Base-by-base conservation (phyloP, 1,140 invertebrate species). In the Neodiprion lecontei region DNA sequence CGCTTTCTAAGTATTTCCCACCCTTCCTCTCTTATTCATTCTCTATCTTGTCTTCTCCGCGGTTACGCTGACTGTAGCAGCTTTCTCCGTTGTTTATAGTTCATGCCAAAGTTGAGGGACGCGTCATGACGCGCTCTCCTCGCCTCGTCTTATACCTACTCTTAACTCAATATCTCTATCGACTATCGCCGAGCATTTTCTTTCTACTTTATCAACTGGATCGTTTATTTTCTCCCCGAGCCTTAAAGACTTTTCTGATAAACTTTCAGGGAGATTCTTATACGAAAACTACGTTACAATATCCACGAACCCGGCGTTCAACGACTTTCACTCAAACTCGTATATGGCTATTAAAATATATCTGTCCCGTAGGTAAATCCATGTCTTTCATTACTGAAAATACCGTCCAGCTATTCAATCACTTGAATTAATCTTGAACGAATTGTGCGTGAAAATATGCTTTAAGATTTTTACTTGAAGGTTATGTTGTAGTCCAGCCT, bases 121-220 rank as follows among this genome's bases (percentile, higher is more conserved):
- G 53, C 53, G 11, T 17, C n/a, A 61, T 61, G 5, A 5, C 53
- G 11, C 53, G 4, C 11, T 61, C 53, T 61, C 53, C n/a, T 61
- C 53, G 11, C 28, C 2, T 40, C 53, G 4, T 61, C 7, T 61
- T 9, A 61, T 40, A 40, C 28, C 28, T 40, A 40, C 9, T 61
- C 53, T 61, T 61, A 14, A 17, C 53, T 61, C 53, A 61, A 61
- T 61, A 61, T 61, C 53, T 61, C 53, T 61, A 61, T 61, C 53
- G 53, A 9, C 9, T 61, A 61, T 61, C 53, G 9, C 53, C n/a
- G 53, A 61, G 53, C 3, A 9, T 61, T 61, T 61, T 61, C 53
- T 61, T 61, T 5, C 53, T 17, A 61, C 53, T 61, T 61, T 61
- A 61, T 61, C 53, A 61, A 61, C 53, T 61, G 11, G 53, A 9